phyloP scores from a whole-genome alignment of 2,113 vertebrate species.

The Xerus inauris region DNA sequence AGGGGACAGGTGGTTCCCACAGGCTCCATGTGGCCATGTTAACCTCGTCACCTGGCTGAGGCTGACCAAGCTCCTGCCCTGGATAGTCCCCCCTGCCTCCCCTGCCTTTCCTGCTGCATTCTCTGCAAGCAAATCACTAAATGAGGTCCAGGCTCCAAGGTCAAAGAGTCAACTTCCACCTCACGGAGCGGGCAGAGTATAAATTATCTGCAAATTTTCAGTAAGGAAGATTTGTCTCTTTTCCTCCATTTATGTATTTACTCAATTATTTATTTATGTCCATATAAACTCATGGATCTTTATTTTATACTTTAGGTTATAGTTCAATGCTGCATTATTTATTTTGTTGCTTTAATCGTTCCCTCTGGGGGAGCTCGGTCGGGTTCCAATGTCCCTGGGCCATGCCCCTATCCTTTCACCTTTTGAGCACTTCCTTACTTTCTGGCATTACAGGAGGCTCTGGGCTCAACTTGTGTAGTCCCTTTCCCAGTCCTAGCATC shows the following conservation, averaged over 20 bases:
- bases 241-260: not conserved
- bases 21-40: not conserved
- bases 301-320: not conserved
- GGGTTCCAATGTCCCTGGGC: not conserved
- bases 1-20: fast-evolving
- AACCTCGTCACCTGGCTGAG: too few species aligned
- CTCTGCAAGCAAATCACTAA: not conserved
- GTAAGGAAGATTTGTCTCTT: not conserved
- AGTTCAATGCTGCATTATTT: not conserved
- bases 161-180: not conserved
- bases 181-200: not conserved
- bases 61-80: not conserved
- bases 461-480: not conserved
- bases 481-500: not conserved
- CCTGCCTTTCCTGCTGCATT: not conserved
- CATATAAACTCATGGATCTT: not conserved
- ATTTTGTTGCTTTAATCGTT: not conserved
- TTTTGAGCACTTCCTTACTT: not conserved
- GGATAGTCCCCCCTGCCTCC: not conserved
- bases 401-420: not conserved
- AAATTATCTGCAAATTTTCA: constrained; percentile 5
- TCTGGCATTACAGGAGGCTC: too few species aligned
- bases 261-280: constrained; percentile 10
- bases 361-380: not conserved
- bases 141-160: not conserved